A percentile compares a stretch with the other conserved stretches of the same genome.
These are phyloP conservation scores for Isurus oxyrinchus DNA, from an alignment of 2,113 vertebrate genomes.

Conservation along the genomic window DNA sequence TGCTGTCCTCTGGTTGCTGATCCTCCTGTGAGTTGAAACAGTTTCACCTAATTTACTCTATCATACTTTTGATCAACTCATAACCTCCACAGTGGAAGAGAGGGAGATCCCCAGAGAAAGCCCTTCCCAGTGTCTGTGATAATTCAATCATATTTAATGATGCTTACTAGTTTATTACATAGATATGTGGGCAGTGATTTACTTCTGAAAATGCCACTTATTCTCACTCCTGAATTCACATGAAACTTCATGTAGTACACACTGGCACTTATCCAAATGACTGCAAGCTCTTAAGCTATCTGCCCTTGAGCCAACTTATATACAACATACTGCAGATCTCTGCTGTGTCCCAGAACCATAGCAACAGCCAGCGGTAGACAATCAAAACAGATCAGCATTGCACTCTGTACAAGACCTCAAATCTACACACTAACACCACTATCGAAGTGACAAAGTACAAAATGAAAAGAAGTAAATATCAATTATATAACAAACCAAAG, in stretches of 20 bases:
- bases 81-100: not conserved
- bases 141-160: not conserved
- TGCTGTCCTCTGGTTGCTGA: not conserved
- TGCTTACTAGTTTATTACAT: not conserved
- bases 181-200: not conserved
- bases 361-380: not conserved
- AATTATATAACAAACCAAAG: constrained; percentile 1
- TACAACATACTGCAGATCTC: not conserved
- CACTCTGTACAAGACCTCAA: not conserved
- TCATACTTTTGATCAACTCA: not conserved
- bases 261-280: not conserved
- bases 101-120: not conserved
- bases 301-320: not conserved
- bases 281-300: not conserved
- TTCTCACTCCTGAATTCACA: not conserved
- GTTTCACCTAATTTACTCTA: not conserved
- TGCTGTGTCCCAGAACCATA: not conserved
- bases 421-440: not conserved
- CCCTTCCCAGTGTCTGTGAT: not conserved
- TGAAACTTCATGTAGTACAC: not conserved
- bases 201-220: not conserved
- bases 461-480: not conserved
- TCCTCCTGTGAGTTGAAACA: not conserved
- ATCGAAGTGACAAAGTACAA: not conserved
- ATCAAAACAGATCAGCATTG: not conserved